Evolutionary conservation across 1,140 invertebrate species (phyloP).

Genomic region (Pogonomyrmex barbatus): DNA sequence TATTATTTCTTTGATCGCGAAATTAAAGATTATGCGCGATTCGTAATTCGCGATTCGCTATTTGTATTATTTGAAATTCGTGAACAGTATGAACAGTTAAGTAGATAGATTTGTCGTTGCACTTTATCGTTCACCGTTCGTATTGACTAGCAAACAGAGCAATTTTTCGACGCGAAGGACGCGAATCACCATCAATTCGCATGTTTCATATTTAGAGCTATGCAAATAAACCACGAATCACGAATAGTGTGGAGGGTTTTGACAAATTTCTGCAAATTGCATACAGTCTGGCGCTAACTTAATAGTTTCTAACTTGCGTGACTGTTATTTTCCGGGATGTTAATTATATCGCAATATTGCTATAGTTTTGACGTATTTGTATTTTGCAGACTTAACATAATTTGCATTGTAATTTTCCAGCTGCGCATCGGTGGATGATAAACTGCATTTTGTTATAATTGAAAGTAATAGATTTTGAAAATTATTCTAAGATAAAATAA

Average conservation of each 20-base stretch:
- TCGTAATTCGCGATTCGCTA: neutral
- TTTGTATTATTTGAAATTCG: neutral
- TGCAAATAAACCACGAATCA: neutral
- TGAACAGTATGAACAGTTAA: neutral
- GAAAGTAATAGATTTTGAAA: neutral
- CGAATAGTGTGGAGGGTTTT: neutral
- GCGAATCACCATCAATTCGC: neutral
- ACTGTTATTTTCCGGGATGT: neutral
- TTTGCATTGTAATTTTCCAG: neutral
- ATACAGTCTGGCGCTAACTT: neutral
- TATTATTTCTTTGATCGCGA: neutral
- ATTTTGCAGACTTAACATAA: neutral
- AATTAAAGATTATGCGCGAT: neutral
- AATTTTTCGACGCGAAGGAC: conserved; percentile 1
- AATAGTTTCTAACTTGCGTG: neutral
- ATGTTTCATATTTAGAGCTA: neutral
- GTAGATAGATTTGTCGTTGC: neutral
- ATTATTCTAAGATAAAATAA: too few species aligned
- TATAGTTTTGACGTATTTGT: neutral
- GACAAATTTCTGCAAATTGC: neutral
- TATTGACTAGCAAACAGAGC: neutral
- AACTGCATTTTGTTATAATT: neutral
- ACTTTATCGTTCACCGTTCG: neutral
- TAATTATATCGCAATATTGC: neutral
- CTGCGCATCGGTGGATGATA: neutral